Percentiles rank a stretch among this genome's conserved stretches.
phyloP scores from a whole-genome alignment of 1,140 invertebrate genomes.

The Dryas iulia region DNA sequence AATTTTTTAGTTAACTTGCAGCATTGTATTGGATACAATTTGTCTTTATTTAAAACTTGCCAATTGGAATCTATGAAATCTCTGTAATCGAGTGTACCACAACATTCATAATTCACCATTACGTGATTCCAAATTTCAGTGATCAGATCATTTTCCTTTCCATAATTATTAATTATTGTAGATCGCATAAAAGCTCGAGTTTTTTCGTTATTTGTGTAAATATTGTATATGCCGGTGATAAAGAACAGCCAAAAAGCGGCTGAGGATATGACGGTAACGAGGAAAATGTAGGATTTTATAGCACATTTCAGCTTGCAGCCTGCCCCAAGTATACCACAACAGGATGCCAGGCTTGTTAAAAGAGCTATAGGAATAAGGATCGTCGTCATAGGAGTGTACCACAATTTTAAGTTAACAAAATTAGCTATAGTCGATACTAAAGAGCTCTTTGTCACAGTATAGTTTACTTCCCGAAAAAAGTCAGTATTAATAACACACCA shows the following conservation, averaged over 20 bases:
- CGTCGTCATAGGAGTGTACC: constrained; percentile 58
- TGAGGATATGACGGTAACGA: constrained; percentile 49
- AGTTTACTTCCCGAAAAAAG: constrained; percentile 66
- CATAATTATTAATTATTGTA: constrained; percentile 51
- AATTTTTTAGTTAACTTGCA: constrained; percentile 53
- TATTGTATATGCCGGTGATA: constrained; percentile 59
- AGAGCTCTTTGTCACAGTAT: constrained; percentile 56
- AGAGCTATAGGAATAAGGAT: constrained; percentile 50
- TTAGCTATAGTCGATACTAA: constrained; percentile 49
- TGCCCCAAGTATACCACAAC: constrained; percentile 64
- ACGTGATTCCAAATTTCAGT: constrained; percentile 56
- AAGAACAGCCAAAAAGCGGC: constrained; percentile 62
- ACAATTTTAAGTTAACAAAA: constrained; percentile 62
- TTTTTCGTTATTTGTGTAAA: constrained; percentile 55
- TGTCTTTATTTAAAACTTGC: constrained; percentile 45
- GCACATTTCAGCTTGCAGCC: constrained; percentile 66
- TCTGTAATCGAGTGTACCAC: constrained; percentile 50
- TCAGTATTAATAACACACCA: constrained; percentile 67
- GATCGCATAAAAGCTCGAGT: constrained; percentile 45
- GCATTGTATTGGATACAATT: constrained; percentile 60
- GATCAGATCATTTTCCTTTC: constrained; percentile 59
- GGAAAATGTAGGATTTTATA: constrained; percentile 64
- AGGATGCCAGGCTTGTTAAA: constrained; percentile 59
- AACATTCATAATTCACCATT: constrained; percentile 67
- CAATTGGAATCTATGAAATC: constrained; percentile 56